Base-by-base conservation (phyloP, 2,888 invertebrate species). In the Lutraria lutraria region DNA sequence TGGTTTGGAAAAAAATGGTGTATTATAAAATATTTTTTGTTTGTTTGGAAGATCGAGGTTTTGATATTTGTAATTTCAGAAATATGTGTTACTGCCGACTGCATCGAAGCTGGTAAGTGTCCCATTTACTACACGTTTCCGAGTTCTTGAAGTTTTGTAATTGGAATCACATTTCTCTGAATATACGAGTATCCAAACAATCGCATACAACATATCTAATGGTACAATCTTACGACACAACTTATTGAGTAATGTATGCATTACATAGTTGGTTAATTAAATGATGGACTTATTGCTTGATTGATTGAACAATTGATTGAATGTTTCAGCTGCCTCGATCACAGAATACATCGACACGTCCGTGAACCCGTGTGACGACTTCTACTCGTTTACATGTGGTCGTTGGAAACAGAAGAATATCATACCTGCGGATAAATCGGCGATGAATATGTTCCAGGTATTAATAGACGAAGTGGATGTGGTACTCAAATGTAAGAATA, bases 311-410 rank as follows among this genome's bases (percentile, higher is more conserved):
- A n/a, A n/a, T n/a, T n/a, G n/a, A n/a, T n/a, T n/a, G n/a, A n/a
- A n/a, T n/a, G n/a, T 92, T 93, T 72, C 91, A 98, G 98, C 98
- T 83, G 97, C 98, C 15, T 98, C 98, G 34, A 97, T 98, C 88
- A 97, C 98, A 92, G 97, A 98, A 31, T 98, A 98, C n/a, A 98
- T 98, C 98, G 98, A 98, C 96, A 97, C 97, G 83, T 97, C 97
- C 0, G 98, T 98, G 0, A 97, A 98, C 95, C 98, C 98, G 0
- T 98, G 98, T 96, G 97, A 97, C 52, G 98, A 98, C 96, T 98
- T 98, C 97, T 98, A 98, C 97, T 98, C 98, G 94, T 98, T 98
- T 96, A 98, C 98, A 21, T 98, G 98, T 95, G 98, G 98, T 21
- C 98, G 98, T 12, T 98, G 98, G 98, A 98, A 98, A 96, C 98